These are phyloP conservation scores for Rhinichthys klamathensis DNA, from an alignment of 2,113 vertebrate genomes.

Conservation along the genomic window DNA sequence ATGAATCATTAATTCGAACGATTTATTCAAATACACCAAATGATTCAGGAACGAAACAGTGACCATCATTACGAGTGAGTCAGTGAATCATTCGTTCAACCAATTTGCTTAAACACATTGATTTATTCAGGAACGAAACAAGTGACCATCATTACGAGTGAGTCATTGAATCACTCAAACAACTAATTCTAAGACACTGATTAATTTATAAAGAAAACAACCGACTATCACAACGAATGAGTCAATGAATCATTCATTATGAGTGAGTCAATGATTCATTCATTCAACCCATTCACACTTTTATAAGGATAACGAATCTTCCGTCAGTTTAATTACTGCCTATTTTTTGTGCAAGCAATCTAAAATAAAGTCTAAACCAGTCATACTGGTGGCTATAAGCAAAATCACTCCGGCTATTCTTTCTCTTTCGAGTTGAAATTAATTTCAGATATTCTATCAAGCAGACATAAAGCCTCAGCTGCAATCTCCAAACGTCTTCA, in stretches of 20 bases:
- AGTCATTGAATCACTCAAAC: neutral
- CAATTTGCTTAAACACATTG: neutral
- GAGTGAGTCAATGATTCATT: neutral
- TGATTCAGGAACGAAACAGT: no score
- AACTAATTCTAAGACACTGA: neutral
- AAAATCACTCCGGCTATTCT: neutral
- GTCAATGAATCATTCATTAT: neutral
- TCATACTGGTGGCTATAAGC: neutral
- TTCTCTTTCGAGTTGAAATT: neutral
- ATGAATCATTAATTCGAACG: neutral
- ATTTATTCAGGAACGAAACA: neutral
- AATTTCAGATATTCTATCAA: neutral
- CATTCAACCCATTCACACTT: neutral
- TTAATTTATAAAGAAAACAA: neutral
- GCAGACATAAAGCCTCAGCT: slow-evolving; percentile 14
- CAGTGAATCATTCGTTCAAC: neutral
- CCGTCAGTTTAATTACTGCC: neutral
- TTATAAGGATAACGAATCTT: neutral
- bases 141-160: neutral
- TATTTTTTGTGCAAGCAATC: neutral
- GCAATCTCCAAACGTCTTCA: slow-evolving; percentile 5
- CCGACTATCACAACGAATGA: neutral
- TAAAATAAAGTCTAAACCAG: neutral
- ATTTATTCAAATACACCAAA: no score
- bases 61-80: neutral